Base-by-base conservation (phyloP, 2,113 vertebrate species). In the Gallinago undulata region DNA sequence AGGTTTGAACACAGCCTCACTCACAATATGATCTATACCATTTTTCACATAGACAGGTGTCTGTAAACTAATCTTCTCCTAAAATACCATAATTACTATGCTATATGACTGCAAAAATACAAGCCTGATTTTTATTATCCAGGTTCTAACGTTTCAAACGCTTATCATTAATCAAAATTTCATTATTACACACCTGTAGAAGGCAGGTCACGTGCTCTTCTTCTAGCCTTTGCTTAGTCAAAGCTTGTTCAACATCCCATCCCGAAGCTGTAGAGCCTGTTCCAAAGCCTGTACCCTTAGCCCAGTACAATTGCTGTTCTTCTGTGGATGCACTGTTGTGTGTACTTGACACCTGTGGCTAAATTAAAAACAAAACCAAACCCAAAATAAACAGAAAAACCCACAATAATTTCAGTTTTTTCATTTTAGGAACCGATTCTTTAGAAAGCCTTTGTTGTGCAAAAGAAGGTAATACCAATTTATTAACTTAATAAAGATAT, bases 261-360 rank as follows among this genome's bases (percentile, higher is more conserved):
- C 99, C 99, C 22, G 99, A 99, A 22, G 99, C 99, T 48, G 99
- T 99, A 69, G 99, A 99, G 64, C 99, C 99, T 17, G 99, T 99
- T 41, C 99, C 99, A 95, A 99, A 99, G 69, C 99, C 99, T 23
- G 99, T 99, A 63, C 99, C 99, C 96, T 99, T 99, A 60, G 99
- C 99, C 99, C 99, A 99, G 93, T 99, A 99, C 23, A 99, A 96
- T 95, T 99, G 99, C 94, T 99, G 99, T 77, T 99, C 99, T 96
- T 99, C 99, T 81, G 98, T 98, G 89, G 99, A 98, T 21, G 98
- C 98, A 25, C 96, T 98, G 39, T 98, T 98, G 64, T 99, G 99
- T 47, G 99, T 98, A 90, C 97, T 99, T 87, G 99, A 99, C 31
- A 99, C 98, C 97, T 99, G 99, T 3, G 99, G 98, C 99, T 99